Evolutionary conservation across 1,140 invertebrate species (phyloP), one percentile per base, ranked within the genome.

Genomic region (Drosophila baimaii): DNA sequence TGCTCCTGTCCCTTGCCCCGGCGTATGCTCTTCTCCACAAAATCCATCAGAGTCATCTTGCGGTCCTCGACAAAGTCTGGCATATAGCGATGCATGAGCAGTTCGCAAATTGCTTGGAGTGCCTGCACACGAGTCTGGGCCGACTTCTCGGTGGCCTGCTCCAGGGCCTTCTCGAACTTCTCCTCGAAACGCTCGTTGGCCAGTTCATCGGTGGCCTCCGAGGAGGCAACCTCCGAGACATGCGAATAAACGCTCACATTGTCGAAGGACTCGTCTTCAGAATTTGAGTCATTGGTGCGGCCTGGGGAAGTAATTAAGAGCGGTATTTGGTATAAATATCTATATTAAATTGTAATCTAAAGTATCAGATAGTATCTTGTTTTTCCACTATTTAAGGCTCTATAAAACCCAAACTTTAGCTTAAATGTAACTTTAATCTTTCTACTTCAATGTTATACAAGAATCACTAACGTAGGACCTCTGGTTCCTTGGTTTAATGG

Each of bases 101-200:
- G 95, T 65, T 95, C 95, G 15, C 94, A 94, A 2, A 98, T 93
- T 2, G 94, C 93, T 55, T 95, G 95, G 25, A 98, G 93, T 52
- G 95, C 96, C 5, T 93, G 93, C 3, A 95, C 95, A 56, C 98
- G 94, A 7, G 95, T 95, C 74, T 97, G 97, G 2, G 95, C 95
- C 66, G 97, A 97, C 86, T 98, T 97, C 71, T 98, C 95, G 3
- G 95, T 95, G 8, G 98, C 93, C 27, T 95, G 96, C 91, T 99
- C 98, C 47, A 99, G 95, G 0, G 95, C 95, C 83, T 98, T 96
- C 23, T 95, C 94, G 17, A 99, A 92, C 92, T 98, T 97, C 54
- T 98, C 97, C 92, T 99, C 98, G 82, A 98, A 96, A 41, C 95
- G 94, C 89, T 98, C 97, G 25, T 86, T 91, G 43, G 86, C 88